phyloP scores from a whole-genome alignment of 2,888 invertebrate species.

The Tuberolachnus salignus region DNA sequence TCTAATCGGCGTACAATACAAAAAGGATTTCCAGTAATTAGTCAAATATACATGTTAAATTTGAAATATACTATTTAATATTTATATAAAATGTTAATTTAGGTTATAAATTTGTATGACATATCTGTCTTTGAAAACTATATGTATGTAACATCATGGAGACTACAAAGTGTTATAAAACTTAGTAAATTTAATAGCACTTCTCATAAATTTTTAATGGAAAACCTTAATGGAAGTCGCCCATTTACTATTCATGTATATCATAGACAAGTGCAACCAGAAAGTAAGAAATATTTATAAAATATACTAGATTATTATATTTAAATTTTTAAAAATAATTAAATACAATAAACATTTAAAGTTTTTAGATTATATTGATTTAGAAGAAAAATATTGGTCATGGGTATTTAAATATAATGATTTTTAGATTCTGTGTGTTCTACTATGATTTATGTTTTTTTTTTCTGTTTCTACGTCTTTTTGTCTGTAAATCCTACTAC shows the following conservation, averaged over 20 bases:
- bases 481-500: too few relatives aligned
- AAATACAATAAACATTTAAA: too few relatives aligned
- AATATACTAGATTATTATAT: neutral
- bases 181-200: constrained; percentile 68
- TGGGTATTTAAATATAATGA: neutral
- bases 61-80: neutral
- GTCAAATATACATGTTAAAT: neutral
- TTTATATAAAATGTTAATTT: constrained; percentile 59
- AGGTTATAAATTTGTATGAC: constrained; percentile 73
- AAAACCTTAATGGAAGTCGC: constrained; percentile 66
- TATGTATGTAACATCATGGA: constrained; percentile 77
- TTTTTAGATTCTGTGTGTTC: too few relatives aligned
- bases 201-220: constrained; percentile 64
- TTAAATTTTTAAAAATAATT: too few relatives aligned
- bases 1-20: constrained; percentile 69
- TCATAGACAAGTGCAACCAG: constrained; percentile 79
- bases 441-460: too few relatives aligned
- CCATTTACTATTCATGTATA: constrained; percentile 74
- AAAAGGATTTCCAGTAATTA: constrained; percentile 65
- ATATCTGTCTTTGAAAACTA: constrained; percentile 76
- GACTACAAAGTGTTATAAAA: constrained; percentile 70
- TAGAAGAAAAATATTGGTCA: neutral
- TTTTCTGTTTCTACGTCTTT: too few relatives aligned
- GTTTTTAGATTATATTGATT: too few relatives aligned
- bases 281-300: constrained; percentile 64